Conservation (phyloP, 2,888 invertebrate genomes). For the Caenorhabditis becei region DNA sequence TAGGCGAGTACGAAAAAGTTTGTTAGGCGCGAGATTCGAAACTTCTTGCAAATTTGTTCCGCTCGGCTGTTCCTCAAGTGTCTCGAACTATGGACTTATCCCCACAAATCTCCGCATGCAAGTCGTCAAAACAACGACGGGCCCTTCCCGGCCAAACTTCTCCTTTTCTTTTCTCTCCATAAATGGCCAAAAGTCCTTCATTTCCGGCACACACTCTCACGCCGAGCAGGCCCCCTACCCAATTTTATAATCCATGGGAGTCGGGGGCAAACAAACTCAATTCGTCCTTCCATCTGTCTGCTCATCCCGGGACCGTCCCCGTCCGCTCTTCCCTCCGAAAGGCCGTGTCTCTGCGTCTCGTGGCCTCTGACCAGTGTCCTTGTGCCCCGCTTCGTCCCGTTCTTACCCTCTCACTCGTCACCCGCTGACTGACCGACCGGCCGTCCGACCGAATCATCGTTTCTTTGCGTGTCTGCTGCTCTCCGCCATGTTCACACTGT, state of each 20-base stretch:
- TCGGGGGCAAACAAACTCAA: slow-evolving; percentile 54
- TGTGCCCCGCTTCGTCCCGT: slow-evolving; percentile 40
- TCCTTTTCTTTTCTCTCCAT: slow-evolving; percentile 12
- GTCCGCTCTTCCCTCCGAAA: slow-evolving; percentile 19
- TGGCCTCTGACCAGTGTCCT: slow-evolving; percentile 38
- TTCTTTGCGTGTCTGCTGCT: slow-evolving; percentile 34
- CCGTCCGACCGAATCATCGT: slow-evolving; percentile 58
- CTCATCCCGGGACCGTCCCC: slow-evolving; percentile 45
- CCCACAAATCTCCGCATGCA: slow-evolving; percentile 44
- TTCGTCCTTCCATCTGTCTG: slow-evolving; percentile 40
- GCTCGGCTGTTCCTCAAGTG: neutral
- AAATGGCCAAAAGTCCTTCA: slow-evolving; percentile 44
- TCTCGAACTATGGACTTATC: slow-evolving; percentile 39
- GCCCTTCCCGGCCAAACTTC: slow-evolving; percentile 21
- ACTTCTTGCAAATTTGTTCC: neutral
- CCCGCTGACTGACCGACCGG: slow-evolving; percentile 46
- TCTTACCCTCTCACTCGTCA: slow-evolving; percentile 43
- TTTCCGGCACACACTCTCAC: slow-evolving; percentile 45
- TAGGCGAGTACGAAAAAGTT: no score
- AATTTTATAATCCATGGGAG: slow-evolving; percentile 60
- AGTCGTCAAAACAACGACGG: slow-evolving; percentile 43
- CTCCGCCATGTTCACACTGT: slow-evolving; percentile 27
- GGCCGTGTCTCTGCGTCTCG: slow-evolving; percentile 23
- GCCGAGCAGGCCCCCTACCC: slow-evolving; percentile 27
- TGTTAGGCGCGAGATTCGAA: no score